phyloP scores from a whole-genome alignment of 2,797 vertebrate genomes.

The Lophotriccus pileatus region DNA sequence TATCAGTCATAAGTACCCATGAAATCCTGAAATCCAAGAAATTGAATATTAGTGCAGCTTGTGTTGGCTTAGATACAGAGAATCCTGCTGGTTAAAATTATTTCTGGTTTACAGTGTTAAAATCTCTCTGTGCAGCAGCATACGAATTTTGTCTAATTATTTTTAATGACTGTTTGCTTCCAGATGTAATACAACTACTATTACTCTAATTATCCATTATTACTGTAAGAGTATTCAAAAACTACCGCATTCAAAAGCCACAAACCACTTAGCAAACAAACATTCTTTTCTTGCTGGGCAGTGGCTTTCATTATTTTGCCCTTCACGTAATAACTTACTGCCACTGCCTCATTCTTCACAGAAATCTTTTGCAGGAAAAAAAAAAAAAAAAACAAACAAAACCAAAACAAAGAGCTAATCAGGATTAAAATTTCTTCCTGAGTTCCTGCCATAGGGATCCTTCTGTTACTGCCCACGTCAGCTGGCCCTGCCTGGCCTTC shows the following conservation, averaged over 20 bases:
- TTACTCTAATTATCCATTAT: slow-evolving; percentile 2
- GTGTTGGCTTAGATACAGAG: background rate
- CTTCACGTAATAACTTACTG: background rate
- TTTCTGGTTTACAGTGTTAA: background rate
- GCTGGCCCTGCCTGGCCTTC: background rate
- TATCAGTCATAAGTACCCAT: background rate
- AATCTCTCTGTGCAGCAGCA: background rate
- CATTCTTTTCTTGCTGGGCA: background rate
- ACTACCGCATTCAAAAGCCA: background rate
- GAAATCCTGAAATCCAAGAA: background rate
- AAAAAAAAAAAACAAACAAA: background rate
- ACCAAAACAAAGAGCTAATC: background rate
- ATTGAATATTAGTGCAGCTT: background rate
- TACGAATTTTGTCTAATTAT: slow-evolving; percentile 20
- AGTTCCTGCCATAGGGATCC: background rate
- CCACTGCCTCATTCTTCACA: background rate
- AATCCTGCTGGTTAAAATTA: background rate
- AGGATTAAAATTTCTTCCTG: background rate
- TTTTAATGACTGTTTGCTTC: slow-evolving; percentile 42
- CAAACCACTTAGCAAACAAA: slow-evolving; percentile 24
- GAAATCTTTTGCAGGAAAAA: background rate
- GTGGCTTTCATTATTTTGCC: background rate
- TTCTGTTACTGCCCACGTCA: background rate
- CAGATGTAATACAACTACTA: background rate
- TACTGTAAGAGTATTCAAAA: background rate